phyloP scores from a whole-genome alignment of 2,888 invertebrate species.

The Congeria kusceri region DNA sequence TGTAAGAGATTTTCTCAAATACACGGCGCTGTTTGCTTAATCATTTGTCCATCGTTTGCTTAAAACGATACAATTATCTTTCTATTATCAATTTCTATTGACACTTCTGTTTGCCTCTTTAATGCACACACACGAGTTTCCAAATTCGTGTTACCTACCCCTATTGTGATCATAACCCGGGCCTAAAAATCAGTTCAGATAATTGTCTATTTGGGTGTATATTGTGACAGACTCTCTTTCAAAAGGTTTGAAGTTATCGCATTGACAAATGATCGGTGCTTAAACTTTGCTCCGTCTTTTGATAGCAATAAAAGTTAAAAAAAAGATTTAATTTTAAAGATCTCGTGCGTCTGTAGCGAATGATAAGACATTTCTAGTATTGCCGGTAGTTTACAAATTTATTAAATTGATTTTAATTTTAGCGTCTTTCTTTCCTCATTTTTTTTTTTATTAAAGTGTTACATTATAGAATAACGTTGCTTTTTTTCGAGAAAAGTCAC shows the following conservation, averaged over 20 bases:
- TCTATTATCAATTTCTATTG: slow-evolving; percentile 50
- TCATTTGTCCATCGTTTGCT: slow-evolving; percentile 60
- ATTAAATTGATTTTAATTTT: no score
- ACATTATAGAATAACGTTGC: no score
- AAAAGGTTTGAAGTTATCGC: slow-evolving; percentile 58
- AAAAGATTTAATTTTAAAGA: no score
- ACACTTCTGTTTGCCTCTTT: slow-evolving; percentile 25
- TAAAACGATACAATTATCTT: slow-evolving; percentile 58
- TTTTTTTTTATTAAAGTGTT: no score
- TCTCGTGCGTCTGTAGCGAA: no score
- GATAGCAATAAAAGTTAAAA: not conserved
- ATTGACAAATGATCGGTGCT: slow-evolving; percentile 51
- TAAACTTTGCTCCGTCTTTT: slow-evolving; percentile 48
- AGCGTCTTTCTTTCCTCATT: no score
- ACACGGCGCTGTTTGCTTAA: slow-evolving; percentile 49
- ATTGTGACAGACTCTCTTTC: slow-evolving; percentile 8
- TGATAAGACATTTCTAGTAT: no score
- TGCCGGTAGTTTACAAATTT: no score
- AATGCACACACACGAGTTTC: slow-evolving; percentile 36
- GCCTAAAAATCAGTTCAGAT: slow-evolving; percentile 5
- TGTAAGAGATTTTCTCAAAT: slow-evolving; percentile 46
- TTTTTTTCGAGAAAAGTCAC: no score
- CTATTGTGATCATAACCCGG: slow-evolving; percentile 3
- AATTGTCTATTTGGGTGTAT: slow-evolving; percentile 12
- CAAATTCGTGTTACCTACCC: slow-evolving; percentile 54